phyloP scores from a whole-genome alignment of 2,797 vertebrate genomes.

The Centropyge bicolor region DNA sequence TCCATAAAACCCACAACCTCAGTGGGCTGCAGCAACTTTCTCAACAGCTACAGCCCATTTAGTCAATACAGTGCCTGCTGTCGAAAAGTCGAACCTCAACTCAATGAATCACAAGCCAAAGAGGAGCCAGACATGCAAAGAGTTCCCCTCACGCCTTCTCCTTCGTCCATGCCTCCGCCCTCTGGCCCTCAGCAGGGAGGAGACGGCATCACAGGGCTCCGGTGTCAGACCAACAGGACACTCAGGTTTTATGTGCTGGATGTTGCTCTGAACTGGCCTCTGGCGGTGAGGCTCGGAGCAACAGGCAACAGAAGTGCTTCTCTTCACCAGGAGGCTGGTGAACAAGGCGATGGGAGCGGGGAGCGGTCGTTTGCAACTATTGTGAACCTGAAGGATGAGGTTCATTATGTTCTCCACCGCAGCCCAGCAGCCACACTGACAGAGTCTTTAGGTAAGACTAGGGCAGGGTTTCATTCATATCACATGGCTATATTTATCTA shows the following conservation, averaged over 20 bases:
- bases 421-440: slow-evolving; percentile 80
- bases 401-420: slow-evolving; percentile 92
- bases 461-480: background rate
- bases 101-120: slow-evolving; percentile 76
- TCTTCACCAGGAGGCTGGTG: background rate
- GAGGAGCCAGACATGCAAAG: slow-evolving; percentile 41
- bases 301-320: slow-evolving; percentile 58
- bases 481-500: background rate
- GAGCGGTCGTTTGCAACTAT: slow-evolving; percentile 90
- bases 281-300: slow-evolving; percentile 92
- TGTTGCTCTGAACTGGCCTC: slow-evolving; percentile 91
- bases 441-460: slow-evolving; percentile 88
- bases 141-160: slow-evolving; percentile 4
- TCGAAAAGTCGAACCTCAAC: slow-evolving; percentile 81
- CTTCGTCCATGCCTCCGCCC: slow-evolving; percentile 18
- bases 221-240: slow-evolving; percentile 96
- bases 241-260: slow-evolving; percentile 96
- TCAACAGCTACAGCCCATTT: slow-evolving; percentile 90
- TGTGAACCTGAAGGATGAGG: slow-evolving; percentile 93
- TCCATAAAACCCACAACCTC: slow-evolving; percentile 29
- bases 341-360: background rate
- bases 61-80: slow-evolving; percentile 94
- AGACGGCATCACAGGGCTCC: slow-evolving; percentile 88
- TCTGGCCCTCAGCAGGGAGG: slow-evolving; percentile 38
- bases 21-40: slow-evolving; percentile 87